Percentiles rank a stretch among this genome's conserved stretches.
Evolutionary conservation across 2,888 invertebrate species (phyloP).

Genomic region (Yponomeuta evonymella): DNA sequence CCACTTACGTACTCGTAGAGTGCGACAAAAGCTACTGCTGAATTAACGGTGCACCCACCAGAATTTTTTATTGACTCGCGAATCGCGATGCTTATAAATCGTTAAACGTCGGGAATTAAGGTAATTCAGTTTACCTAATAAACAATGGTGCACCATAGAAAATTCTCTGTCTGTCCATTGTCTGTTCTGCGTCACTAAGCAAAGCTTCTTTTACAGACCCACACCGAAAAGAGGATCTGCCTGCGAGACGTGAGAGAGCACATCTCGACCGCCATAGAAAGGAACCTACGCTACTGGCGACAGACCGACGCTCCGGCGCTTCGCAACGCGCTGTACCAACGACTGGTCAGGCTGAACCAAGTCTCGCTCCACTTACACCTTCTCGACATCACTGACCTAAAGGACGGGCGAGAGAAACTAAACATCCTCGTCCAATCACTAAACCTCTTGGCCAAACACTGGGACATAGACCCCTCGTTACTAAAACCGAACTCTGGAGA

Average conservation of each 20-base stretch:
- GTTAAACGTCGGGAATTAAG: no score
- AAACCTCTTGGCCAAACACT: conserved; percentile 43
- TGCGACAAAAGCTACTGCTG: no score
- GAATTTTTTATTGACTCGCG: no score
- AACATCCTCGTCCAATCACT: conserved; percentile 42
- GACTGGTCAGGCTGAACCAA: conserved; percentile 57
- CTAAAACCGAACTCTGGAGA: conserved; percentile 39
- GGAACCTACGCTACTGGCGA: conserved; percentile 74
- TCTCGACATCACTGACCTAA: conserved; percentile 52
- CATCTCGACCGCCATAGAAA: conserved; percentile 64
- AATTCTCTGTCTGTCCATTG: no score
- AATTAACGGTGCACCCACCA: no score
- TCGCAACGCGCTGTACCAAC: conserved; percentile 48
- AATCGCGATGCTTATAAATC: no score
- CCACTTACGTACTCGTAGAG: no score
- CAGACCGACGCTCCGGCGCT: conserved; percentile 43
- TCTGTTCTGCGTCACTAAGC: no score
- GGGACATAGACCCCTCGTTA: conserved; percentile 50
- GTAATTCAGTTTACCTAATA: no score
- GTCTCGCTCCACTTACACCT: conserved; percentile 55
- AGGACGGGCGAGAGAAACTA: conserved; percentile 38
- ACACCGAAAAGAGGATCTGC: conserved; percentile 57
- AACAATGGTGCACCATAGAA: no score
- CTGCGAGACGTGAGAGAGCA: conserved; percentile 68
- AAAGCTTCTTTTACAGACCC: conserved; percentile 39